Evolutionary conservation across 2,113 vertebrate species (phyloP), one percentile per base, ranked within the genome.

Genomic region (Colistium nudipinnis): DNA sequence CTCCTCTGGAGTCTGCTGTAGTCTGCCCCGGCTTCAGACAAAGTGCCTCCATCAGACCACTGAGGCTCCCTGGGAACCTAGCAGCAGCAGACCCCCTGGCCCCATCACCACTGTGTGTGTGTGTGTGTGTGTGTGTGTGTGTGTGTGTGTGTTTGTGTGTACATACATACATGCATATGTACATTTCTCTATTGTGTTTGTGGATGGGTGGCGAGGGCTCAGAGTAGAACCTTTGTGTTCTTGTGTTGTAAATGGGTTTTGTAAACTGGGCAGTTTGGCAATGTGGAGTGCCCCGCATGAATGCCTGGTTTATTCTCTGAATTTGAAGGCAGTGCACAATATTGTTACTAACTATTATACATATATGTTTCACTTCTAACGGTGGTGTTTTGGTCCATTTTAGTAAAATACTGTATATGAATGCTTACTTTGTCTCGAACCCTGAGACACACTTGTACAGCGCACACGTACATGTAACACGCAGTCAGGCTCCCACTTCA

Each of bases 21-120:
- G 92, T 92, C 92, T 91, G 92, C 89, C 83, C 83, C 67, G 53
- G 82, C 88, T 87, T 91, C 91, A 93, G 92, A 93, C 92, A 93
- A 88, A 93, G 91, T 89, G 91, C 92, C 91, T 93, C 91, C 92
- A 90, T 84, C 80, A 91, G 89, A 90, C 84, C 77, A 76, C 79
- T 82, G 86, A 84, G 86, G 84, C 90, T 92, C 90, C 89, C 88
- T 93, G 92, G 92, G 92, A 93, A 93, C 89, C 80, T 80, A 80
- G 80, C 66, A 75, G 82, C 89, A 92, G 81, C 89, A 91, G 89
- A 89, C 89, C 89, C 81, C 73, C 76, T 82, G 87, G 88, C 84
- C 88, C 87, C 83, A 74, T 57, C 67, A 81, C 62, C 66, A 59
- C 33, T 62, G 56, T 76, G 45, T 65, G 45, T 62, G 43, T 49